These are phyloP conservation scores for Tachycineta bicolor DNA, from an alignment of 2,113 vertebrate genomes.

Conservation along the genomic window DNA sequence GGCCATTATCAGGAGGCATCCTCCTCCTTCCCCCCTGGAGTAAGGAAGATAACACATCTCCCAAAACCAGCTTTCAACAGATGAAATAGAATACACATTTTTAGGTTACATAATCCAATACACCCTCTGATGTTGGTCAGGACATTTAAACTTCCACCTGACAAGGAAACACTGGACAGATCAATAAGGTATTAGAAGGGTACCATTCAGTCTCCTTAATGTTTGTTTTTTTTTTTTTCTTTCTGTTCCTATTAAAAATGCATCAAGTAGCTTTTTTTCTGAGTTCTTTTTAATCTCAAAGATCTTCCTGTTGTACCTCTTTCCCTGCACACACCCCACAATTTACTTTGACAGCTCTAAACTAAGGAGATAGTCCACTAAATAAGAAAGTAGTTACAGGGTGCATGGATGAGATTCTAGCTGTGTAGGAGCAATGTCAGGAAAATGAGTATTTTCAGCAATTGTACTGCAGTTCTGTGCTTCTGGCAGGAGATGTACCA, in stretches of 20 bases:
- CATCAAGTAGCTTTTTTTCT: background rate
- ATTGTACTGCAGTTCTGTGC: background rate
- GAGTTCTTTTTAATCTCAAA: background rate
- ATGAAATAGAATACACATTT: too few relatives aligned
- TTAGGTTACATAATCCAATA: too few relatives aligned
- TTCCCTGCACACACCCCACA: background rate
- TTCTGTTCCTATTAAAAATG: conserved; percentile 2
- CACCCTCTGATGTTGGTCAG: background rate
- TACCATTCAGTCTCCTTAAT: background rate
- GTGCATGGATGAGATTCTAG: background rate
- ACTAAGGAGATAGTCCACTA: background rate
- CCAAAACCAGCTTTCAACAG: too few relatives aligned
- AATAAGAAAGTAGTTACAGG: background rate
- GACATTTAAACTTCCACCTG: background rate
- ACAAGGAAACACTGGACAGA: background rate
- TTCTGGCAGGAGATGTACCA: background rate
- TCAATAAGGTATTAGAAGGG: background rate
- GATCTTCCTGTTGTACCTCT: background rate
- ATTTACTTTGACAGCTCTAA: background rate
- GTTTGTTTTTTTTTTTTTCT: background rate
- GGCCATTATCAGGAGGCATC: too few relatives aligned
- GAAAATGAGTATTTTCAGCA: background rate
- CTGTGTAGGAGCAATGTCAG: background rate
- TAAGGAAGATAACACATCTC: too few relatives aligned
- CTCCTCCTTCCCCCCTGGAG: too few relatives aligned